Base-by-base conservation (phyloP, 2,888 invertebrate species). In the Stratiomys singularior region DNA sequence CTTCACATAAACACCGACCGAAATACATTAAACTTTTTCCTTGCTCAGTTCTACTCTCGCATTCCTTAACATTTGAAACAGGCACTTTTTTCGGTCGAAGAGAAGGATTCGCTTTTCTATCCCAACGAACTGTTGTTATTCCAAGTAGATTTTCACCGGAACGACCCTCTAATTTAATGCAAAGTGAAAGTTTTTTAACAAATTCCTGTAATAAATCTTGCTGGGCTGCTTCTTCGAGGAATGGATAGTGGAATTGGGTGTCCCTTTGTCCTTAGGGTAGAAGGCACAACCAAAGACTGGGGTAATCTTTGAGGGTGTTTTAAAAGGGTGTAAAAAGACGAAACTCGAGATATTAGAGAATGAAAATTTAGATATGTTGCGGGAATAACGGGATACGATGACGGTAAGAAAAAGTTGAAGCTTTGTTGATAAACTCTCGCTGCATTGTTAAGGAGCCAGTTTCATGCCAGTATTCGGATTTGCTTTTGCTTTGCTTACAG, bases 161-260 rank as follows among this genome's bases (percentile, higher is more conserved):
- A 71, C 71, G 71, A 71, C 71, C 71, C 27, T 71, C 71, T 71
- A 71, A 71, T 71, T 71, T 71, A 71, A 71, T 71, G 71, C 71
- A 71, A 52, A 71, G 71, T 71, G 71, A 71, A 71, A 52, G 71
- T 71, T 71, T 71, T 67, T 71, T 71, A 71, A 71, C 71, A 71
- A 71, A 71, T 71, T 71, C 71, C 71, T 71, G 52, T 71, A 71
- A 71, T 71, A 71, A 71, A 71, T 71, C 71, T 71, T 47, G 7
- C 15, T 13, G 15, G 18, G 52, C 52, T 52, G 52, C 52, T 13
- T 13, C 15, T n/a, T 13, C 52, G 15, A 9, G 44, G 13, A 13
- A 44, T 44, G 52, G 18, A 52, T 52, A 18, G n/a, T 52, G 52
- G 15, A 13, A 15, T 18, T 4, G 18, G 52, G 52, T 37, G 37